Base-by-base conservation (phyloP, 2,888 invertebrate genomes). In the Sycophila texana region DNA sequence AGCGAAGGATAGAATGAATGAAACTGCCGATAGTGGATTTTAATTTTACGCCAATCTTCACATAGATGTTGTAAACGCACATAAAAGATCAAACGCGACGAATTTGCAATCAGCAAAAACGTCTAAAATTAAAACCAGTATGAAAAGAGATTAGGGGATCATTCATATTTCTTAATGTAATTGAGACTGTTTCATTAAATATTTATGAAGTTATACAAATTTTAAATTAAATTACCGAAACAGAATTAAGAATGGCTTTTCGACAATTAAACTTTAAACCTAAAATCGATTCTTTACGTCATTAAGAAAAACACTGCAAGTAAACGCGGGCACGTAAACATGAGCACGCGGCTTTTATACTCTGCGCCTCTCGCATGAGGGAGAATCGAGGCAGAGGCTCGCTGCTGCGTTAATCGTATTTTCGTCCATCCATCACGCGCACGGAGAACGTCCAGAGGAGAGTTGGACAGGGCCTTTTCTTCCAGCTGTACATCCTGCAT, bases 381-480 rank as follows among this genome's bases (percentile, higher is more conserved):
- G 16, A 13, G 30, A 7, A 61, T 26, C 18, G 20, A 39, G 39
- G 39, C n/a, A 39, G 53, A 47, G 53, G 18, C 58, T 20, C 63
- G 30, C 75, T 39, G 39, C 14, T 18, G 68, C 79, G 80, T 81
- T 79, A 81, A 83, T 83, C 83, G 83, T 83, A 83, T 83, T 83
- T 83, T 83, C 74, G 81, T 81, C 80, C 77, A 82, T 83, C 82
- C 82, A 81, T 83, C 81, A 81, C 82, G 75, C 39, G 53, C 57
- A 13, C 51, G 26, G 12, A 5, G 22, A 16, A 14, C 16, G 55
- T 18, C 30, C 13, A 51, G n/a, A 55, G 70, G 61, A 60, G 72
- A 51, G 63, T 70, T 63, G 18, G 60, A 76, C 73, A 53, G 63
- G 66, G 77, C 61, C 82, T 80, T 78, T 80, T 80, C 77, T 80